phyloP scores from a whole-genome alignment of 2,797 vertebrate species.

The Neostethus bicornis region DNA sequence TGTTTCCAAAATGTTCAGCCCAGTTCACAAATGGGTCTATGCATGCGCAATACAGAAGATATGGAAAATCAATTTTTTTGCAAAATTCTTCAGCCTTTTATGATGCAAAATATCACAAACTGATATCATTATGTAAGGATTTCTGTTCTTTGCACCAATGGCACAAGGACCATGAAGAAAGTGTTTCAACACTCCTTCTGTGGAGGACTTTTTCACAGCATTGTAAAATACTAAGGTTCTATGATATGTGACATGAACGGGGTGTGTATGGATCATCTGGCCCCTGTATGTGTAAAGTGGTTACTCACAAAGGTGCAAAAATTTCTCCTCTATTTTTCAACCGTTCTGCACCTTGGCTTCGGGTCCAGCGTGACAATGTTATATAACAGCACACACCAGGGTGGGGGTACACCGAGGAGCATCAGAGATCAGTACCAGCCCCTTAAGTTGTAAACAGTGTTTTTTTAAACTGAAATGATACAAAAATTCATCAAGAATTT shows the following conservation, averaged over 20 bases:
- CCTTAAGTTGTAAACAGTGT: constrained; percentile 14
- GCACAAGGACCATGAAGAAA: constrained; percentile 8
- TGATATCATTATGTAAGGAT: constrained; percentile 21
- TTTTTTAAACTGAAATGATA: constrained; percentile 14
- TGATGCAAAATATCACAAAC: background rate
- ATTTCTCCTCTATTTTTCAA: constrained; percentile 6
- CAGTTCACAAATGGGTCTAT: background rate
- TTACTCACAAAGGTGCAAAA: constrained; percentile 6
- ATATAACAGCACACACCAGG: constrained; percentile 30
- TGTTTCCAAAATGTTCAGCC: background rate
- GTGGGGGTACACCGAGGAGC: constrained; percentile 5
- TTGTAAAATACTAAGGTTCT: constrained; percentile 55
- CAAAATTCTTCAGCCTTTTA: constrained; percentile 1
- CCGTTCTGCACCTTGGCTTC: constrained; percentile 36
- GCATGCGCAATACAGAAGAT: background rate
- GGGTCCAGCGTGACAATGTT: constrained; percentile 27
- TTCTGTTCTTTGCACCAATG: constrained; percentile 2
- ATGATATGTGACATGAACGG: constrained; percentile 22
- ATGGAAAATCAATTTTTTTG: background rate
- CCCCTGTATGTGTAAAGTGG: constrained; percentile 13
- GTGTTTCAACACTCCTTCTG: constrained; percentile 3
- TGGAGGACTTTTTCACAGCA: constrained; percentile 39
- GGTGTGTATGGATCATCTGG: constrained; percentile 15
- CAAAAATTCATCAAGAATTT: too few species aligned
- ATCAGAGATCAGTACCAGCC: constrained; percentile 15